Base-by-base conservation (phyloP, 2,888 invertebrate species). In the Coenonympha glycerion region DNA sequence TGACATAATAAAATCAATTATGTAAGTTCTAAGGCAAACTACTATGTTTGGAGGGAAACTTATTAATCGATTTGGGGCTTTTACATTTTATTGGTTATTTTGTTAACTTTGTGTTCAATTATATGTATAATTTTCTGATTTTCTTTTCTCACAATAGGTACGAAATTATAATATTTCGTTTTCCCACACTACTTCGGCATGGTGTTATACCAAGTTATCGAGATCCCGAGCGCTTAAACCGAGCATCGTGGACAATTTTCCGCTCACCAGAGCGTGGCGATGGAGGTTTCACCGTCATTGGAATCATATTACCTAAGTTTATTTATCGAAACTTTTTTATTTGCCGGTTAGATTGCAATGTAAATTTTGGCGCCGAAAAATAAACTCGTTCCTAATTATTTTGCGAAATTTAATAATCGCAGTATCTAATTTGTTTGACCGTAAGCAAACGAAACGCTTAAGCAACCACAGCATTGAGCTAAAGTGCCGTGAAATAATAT, bases 231-330 rank as follows among this genome's bases (percentile, higher is more conserved):
- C 63, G 66, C 67, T 68, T 67, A 60, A 69, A 53, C 56, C 55
- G 64, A 65, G 76, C 76, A 78, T 79, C 76, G 74, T 71, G 73
- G 76, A 69, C 78, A 75, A 81, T 81, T 74, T 83, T 80, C 71
- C 77, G 83, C 76, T 77, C 76, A 65, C 67, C 63, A 64, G 70
- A 79, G 75, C 83, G 76, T 77, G 68, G 54, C 79, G 61, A 62
- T 59, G 62, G 71, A 71, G 71, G 71, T 82, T 83, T 80, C 82
- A 75, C 79, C 73, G 76, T 69, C 82, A 84, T 85, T 84, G 83
- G 77, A 60, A 71, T 68, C 65, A 61, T 69, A 68, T 83, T 85
- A 82, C 81, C 72, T 77, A 79, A 84, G 68, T 61, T 61, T 59
- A 68, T 73, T 76, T 71, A 74, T 61, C 68, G 63, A 71, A 70